Percentiles rank a stretch among this genome's conserved stretches.
phyloP scores from a whole-genome alignment of 2,797 vertebrate genomes.

The Pseudotriccus pelzelni region DNA sequence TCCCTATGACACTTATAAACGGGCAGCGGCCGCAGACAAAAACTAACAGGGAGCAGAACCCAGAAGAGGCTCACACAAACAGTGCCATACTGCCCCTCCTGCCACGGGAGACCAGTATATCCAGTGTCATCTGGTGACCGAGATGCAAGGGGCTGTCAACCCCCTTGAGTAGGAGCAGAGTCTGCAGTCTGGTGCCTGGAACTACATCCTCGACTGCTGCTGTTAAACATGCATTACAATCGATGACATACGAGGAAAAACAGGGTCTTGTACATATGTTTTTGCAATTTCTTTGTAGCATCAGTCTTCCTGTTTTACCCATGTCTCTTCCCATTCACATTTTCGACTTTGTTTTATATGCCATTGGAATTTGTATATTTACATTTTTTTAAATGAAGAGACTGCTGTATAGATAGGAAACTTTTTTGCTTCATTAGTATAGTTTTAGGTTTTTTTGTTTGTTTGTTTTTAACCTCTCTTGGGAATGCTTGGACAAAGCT shows the following conservation, averaged over 20 bases:
- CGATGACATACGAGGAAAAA: conserved; percentile 90
- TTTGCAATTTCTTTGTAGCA: conserved; percentile 98
- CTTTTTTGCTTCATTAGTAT: conserved; percentile 85
- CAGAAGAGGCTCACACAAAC: conserved; percentile 96
- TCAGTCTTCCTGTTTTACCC: conserved; percentile 93
- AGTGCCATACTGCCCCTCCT: conserved; percentile 97
- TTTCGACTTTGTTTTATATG: conserved; percentile 90
- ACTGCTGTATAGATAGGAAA: conserved; percentile 86
- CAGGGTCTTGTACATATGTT: conserved; percentile 99
- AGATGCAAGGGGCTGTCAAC: conserved; percentile 70
- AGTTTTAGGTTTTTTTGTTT: conserved; percentile 81
- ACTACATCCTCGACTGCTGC: conserved; percentile 83
- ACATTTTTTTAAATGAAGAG: conserved; percentile 79
- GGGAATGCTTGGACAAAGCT: conserved; percentile 86
- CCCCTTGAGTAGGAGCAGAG: conserved; percentile 72
- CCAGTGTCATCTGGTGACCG: conserved; percentile 97
- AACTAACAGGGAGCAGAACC: conserved; percentile 91
- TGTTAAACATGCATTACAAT: conserved; percentile 84
- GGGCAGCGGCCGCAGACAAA: conserved; percentile 95
- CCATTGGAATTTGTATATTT: conserved; percentile 90
- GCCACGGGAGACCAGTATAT: conserved; percentile 98
- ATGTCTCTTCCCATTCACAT: conserved; percentile 85
- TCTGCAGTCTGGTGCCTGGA: conserved; percentile 83
- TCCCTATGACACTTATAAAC: conserved; percentile 98
- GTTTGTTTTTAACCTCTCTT: conserved; percentile 79